A percentile compares a stretch with the other conserved stretches of the same genome.
Conservation (phyloP, 2,888 invertebrate genomes). For the Parthenolecanium corni region DNA sequence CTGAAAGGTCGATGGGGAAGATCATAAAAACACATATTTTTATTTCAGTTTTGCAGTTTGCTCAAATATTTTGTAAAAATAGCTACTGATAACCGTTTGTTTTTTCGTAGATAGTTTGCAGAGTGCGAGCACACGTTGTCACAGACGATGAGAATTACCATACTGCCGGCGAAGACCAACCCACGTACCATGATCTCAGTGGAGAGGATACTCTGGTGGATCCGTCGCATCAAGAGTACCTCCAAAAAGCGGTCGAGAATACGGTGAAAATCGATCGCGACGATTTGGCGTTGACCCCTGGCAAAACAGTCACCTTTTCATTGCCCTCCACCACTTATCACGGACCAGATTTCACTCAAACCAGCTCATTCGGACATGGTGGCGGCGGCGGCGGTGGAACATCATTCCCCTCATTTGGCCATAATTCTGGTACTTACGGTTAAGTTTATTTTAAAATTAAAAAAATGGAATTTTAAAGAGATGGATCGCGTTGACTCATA, state of each 20-base stretch:
- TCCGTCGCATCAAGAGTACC: neutral
- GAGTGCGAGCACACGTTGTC: neutral
- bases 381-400: neutral
- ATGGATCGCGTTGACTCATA: no score
- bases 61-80: no score
- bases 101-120: constrained; percentile 15
- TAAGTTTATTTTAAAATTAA: no score
- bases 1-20: no score
- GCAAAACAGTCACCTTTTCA: neutral
- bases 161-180: neutral
- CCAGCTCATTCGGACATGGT: neutral
- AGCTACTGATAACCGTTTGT: neutral
- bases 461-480: no score
- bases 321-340: neutral
- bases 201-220: constrained; percentile 3
- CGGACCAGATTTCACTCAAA: neutral
- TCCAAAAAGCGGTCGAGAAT: neutral
- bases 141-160: constrained; percentile 1
- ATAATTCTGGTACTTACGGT: neutral
- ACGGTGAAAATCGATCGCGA: constrained; percentile 4
- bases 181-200: neutral
- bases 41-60: no score
- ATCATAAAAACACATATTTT: no score
- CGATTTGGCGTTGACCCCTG: neutral
- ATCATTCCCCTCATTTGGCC: neutral